Evolutionary conservation across 2,797 vertebrate genomes (phyloP), one percentile per base, ranked within the genome.

Genomic region (Distichodus sexfasciatus): DNA sequence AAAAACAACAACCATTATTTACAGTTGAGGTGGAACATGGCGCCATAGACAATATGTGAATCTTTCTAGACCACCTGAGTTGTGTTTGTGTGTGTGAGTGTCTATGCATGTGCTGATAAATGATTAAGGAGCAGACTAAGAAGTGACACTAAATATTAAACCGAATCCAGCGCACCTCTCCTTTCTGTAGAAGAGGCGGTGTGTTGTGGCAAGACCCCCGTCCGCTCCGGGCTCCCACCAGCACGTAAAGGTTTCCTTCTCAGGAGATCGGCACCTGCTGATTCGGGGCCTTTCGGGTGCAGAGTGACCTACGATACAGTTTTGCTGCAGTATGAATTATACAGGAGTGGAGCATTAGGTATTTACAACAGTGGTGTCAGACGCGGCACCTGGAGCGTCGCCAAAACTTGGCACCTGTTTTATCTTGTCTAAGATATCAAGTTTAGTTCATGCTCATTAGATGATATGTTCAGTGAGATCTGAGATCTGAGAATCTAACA

Each of bases 191-290:
- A 82, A 89, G 44, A 98, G 87, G 2, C 83, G 91, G 61, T 96
- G 88, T 14, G 79, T 90, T 26, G 93, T 94, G 14, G 88, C 86
- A 60, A 94, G 87, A 67, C 92, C 93, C 69, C 94, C 95, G 6
- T 92, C 84, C 1, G 86, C 68, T 12, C 92, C 93, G 0, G 94
- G 91, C 40, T 89, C 87, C 96, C 96, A 98, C 92, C 92, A 91
- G 83, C 96, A 98, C 57, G 89, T 93, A 74, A 98, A 96, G 0
- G 94, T 95, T 87, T 98, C 94, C 77, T 95, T 98, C 66, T 96
- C 93, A 0, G 92, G 89, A 35, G 94, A 96, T 61, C 88, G 88
- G 63, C 96, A 98, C 68, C 83, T 85, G 31, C 79, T 55, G 60
- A 94, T 77, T 72, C 81, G 79, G 44, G 95, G 94, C 81, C 90